These are phyloP conservation scores for Sphenopsis melanotis DNA, from an alignment of 2,797 vertebrate species.

Conservation along the genomic window DNA sequence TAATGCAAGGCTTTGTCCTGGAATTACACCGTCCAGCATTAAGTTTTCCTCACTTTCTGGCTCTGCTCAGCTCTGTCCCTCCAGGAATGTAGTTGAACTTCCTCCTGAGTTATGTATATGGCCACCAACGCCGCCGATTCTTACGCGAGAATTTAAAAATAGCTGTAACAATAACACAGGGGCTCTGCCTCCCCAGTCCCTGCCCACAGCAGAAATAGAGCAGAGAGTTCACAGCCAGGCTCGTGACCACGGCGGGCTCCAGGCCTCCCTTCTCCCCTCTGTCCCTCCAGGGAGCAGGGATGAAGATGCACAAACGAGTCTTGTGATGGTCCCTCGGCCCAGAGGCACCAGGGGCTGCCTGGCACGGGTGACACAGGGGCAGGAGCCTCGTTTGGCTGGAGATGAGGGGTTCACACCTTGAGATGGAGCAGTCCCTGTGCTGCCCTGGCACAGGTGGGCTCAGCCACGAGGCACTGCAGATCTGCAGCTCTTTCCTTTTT, in stretches of 20 bases:
- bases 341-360: background rate
- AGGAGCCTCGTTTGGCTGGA: background rate
- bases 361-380: background rate
- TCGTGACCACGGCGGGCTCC: background rate
- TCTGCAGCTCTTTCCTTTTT: background rate
- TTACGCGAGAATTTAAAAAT: slow-evolving; percentile 21
- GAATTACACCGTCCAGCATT: background rate
- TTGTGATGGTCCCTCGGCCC: accelerated
- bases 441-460: background rate
- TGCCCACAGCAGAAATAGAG: background rate
- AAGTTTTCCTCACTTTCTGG: background rate
- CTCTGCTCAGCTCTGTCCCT: background rate
- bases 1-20: background rate
- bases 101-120: background rate
- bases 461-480: background rate
- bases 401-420: background rate
- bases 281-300: background rate
- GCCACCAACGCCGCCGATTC: background rate
- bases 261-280: background rate
- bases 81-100: background rate
- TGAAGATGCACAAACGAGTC: background rate
- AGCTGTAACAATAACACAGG: background rate
- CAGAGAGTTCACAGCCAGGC: background rate
- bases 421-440: accelerated
- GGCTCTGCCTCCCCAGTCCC: background rate